Base-by-base conservation (phyloP, 2,113 vertebrate genomes). In the Esox niger region DNA sequence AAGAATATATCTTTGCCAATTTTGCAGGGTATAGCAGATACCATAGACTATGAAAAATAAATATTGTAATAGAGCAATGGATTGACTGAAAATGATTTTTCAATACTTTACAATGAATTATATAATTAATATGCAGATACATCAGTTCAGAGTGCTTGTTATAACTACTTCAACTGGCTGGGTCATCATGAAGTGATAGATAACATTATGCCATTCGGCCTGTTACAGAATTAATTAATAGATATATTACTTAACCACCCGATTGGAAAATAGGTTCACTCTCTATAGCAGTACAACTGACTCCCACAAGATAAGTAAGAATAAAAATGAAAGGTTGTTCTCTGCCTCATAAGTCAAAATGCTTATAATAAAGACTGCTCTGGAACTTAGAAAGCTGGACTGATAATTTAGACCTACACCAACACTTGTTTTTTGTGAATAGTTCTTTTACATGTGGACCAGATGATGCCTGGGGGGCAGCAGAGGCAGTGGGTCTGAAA, bases 371-470 rank as follows among this genome's bases (percentile, higher is more conserved):
- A 56, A 56, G 21, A 26, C 23, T 8, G n/a, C 25, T 9, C 54
- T 27, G 25, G n/a, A 52, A 52, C 20, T n/a, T n/a, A n/a, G n/a
- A n/a, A n/a, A n/a, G n/a, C n/a, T n/a, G n/a, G n/a, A n/a, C n/a
- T n/a, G n/a, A n/a, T n/a, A n/a, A n/a, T n/a, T n/a, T n/a, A n/a
- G n/a, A n/a, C n/a, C n/a, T n/a, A n/a, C n/a, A n/a, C n/a, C n/a
- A 3, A 57, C 25, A 30, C 52, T 70, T 9, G 33, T 69, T 69
- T 38, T n/a, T 54, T 67, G 30, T 33, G 68, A 52, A 46, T 67
- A 62, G 62, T 58, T 46, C 6, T 13, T 64, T 20, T 60, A 56
- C 8, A 33, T 52, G 35, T 73, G 68, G 56, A 64, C 68, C 73
- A 67, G 33, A 71, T 63, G 58, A 25, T 20, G n/a, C 64, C 61